Evolutionary conservation across 1,140 invertebrate genomes (phyloP).

Genomic region (Aphis gossypii): DNA sequence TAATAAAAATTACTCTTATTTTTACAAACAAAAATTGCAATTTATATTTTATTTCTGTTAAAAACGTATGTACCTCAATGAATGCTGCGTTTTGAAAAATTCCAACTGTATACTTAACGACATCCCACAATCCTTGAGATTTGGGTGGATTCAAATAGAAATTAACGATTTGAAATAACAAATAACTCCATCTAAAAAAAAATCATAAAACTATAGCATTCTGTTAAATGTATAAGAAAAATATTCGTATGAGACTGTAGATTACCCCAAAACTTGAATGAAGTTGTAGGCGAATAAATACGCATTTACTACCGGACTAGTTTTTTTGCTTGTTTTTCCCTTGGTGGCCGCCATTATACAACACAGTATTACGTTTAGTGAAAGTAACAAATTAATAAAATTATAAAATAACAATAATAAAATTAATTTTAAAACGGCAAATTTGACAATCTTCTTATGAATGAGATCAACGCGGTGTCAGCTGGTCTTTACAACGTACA

Average conservation of each 20-base stretch:
- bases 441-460: background rate
- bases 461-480: background rate
- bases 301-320: conserved; percentile 61
- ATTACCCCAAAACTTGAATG: conserved; percentile 65
- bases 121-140: conserved; percentile 71
- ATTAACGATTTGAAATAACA: conserved; percentile 71
- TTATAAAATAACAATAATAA: background rate
- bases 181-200: conserved; percentile 74
- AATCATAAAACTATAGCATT: conserved; percentile 9
- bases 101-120: conserved; percentile 73
- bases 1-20: background rate
- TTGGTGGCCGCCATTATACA: conserved; percentile 31
- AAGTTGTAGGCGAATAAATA: conserved; percentile 65
- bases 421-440: background rate
- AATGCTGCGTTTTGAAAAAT: conserved; percentile 91
- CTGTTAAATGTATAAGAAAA: background rate
- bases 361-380: background rate
- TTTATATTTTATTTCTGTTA: background rate
- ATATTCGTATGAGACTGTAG: background rate
- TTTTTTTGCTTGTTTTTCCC: conserved; percentile 61
- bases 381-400: background rate
- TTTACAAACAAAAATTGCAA: background rate
- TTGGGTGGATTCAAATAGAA: conserved; percentile 66
- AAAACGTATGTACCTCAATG: conserved; percentile 71
- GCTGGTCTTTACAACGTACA: background rate